Conservation (phyloP, 2,113 vertebrate genomes). For the Pseudorasbora parva region DNA sequence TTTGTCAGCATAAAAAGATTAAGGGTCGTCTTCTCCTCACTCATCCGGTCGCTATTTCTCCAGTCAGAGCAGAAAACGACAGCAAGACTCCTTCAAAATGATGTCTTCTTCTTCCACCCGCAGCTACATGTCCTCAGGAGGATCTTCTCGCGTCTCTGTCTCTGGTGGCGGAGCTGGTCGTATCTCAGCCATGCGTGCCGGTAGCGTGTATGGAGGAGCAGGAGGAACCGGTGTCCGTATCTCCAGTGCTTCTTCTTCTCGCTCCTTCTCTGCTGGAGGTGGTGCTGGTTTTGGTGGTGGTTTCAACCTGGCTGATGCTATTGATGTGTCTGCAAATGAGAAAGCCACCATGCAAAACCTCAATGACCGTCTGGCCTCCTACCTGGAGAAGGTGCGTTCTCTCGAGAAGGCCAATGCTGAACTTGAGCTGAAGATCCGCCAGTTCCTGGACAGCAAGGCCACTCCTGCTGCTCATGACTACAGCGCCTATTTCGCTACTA, state of each 20-base stretch:
- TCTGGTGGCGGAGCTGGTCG: background rate
- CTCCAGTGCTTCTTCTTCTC: conserved; percentile 53
- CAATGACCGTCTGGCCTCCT: conserved; percentile 58
- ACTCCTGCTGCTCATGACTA: conserved; percentile 23
- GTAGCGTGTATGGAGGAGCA: conserved; percentile 64
- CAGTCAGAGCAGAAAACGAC: conserved; percentile 35
- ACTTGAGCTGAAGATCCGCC: conserved; percentile 57
- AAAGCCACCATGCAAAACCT: conserved; percentile 60
- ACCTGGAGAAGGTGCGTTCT: conserved; percentile 58
- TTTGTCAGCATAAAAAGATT: conserved; percentile 37
- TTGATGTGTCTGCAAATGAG: conserved; percentile 36
- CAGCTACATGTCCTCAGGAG: conserved; percentile 13
- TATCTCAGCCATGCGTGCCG: background rate
- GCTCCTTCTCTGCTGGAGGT: background rate
- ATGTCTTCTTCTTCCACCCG: conserved; percentile 38
- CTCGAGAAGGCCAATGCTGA: conserved; percentile 57
- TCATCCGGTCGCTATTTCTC: conserved; percentile 20
- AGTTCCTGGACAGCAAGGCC: conserved; percentile 50
- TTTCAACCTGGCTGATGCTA: conserved; percentile 51
- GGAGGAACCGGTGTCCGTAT: conserved; percentile 59
- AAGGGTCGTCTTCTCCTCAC: background rate
- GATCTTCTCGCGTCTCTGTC: background rate
- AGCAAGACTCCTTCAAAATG: conserved; percentile 22
- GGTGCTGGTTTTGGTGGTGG: background rate
- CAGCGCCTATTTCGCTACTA: conserved; percentile 27